These are phyloP conservation scores for Camarhynchus parvulus DNA, from an alignment of 2,113 vertebrate species.

Conservation along the genomic window DNA sequence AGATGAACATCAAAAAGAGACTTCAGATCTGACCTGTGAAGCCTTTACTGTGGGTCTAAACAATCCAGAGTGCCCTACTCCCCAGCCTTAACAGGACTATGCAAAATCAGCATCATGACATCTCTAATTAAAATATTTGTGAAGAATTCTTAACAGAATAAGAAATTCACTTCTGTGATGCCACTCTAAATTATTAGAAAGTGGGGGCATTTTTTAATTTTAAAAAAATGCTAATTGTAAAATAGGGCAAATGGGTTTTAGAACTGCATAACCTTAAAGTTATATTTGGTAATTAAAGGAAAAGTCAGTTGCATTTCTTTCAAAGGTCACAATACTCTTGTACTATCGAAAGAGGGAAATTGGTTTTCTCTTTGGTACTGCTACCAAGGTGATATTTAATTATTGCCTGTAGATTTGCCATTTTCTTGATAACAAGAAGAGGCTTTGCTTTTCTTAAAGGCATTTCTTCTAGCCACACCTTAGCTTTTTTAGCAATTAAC, in stretches of 20 bases:
- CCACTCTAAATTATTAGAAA: not conserved
- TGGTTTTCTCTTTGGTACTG: not conserved
- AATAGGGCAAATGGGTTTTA: not conserved
- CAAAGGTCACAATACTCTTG: not conserved
- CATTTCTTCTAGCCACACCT: not conserved
- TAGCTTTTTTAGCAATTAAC: not conserved
- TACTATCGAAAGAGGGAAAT: not conserved
- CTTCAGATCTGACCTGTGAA: not conserved
- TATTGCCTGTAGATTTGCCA: not conserved
- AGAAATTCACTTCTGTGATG: not conserved
- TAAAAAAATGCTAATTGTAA: not conserved
- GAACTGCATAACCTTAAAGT: not conserved
- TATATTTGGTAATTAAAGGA: not conserved
- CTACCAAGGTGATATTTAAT: not conserved
- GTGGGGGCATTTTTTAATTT: not conserved
- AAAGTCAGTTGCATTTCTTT: not conserved
- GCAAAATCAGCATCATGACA: not conserved
- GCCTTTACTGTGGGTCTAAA: not conserved
- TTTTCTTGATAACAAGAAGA: slow-evolving; percentile 1
- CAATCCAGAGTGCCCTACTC: not conserved
- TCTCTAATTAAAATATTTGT: not conserved
- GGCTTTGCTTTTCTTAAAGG: not conserved
- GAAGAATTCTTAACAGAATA: not conserved
- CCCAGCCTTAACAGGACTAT: not conserved
- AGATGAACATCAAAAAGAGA: not conserved